Conservation (phyloP, 2,113 vertebrate genomes). For the Cinclus mexicanus region DNA sequence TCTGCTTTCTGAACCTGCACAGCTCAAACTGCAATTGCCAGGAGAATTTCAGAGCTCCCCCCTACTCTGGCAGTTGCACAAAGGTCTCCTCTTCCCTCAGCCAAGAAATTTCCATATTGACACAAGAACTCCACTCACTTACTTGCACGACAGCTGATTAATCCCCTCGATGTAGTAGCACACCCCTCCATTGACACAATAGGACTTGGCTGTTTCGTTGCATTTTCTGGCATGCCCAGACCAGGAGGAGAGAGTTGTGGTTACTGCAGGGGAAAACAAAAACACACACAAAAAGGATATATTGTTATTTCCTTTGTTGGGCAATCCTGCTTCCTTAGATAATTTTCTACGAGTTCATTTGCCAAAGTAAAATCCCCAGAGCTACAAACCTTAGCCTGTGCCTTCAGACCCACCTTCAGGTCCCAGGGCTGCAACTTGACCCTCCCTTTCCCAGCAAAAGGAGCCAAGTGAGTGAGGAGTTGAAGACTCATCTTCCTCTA, state of each 20-base stretch:
- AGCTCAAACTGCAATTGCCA: not conserved
- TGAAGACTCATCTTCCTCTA: not conserved
- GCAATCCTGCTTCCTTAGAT: conserved; percentile 2
- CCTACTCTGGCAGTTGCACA: not conserved
- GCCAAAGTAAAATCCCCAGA: not conserved
- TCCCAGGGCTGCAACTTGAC: not conserved
- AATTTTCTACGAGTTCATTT: not conserved
- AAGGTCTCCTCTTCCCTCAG: not conserved
- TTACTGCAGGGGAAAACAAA: conserved; percentile 77
- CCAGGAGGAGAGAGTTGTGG: conserved; percentile 89
- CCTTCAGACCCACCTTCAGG: not conserved
- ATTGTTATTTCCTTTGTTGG: conserved; percentile 9
- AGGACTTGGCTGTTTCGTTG: conserved; percentile 95
- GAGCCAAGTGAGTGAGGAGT: not conserved
- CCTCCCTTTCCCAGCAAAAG: not conserved
- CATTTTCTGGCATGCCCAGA: conserved; percentile 93
- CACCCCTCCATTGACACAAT: conserved; percentile 95
- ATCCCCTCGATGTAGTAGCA: conserved; percentile 98
- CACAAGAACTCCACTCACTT: conserved; percentile 77
- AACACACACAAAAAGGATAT: conserved; percentile 39
- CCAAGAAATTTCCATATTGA: not conserved
- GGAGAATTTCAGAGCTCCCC: not conserved
- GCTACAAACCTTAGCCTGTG: not conserved
- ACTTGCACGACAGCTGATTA: conserved; percentile 98
- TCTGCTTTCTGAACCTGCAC: not conserved